Evolutionary conservation across 1,140 invertebrate genomes (phyloP).

Genomic region (Drosophila lowei): DNA sequence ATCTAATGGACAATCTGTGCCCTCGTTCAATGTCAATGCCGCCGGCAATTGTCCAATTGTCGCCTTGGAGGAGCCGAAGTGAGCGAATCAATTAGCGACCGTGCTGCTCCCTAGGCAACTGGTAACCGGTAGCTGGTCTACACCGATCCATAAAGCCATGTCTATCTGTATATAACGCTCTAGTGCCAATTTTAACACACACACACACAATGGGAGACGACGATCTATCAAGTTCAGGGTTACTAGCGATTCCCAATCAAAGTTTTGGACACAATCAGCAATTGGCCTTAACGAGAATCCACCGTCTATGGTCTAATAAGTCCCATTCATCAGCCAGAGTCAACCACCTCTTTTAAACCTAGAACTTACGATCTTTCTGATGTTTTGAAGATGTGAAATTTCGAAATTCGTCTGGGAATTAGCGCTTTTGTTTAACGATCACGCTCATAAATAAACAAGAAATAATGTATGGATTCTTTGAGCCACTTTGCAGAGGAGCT

Average conservation of each 20-base stretch:
- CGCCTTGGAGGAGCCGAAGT: constrained; percentile 41
- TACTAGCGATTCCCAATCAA: constrained; percentile 14
- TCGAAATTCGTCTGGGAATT: constrained; percentile 34
- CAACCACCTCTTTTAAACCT: constrained; percentile 6
- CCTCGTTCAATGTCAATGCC: constrained; percentile 41
- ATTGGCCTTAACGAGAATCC: constrained; percentile 36
- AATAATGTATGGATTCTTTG: background rate
- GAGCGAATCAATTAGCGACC: constrained; percentile 51
- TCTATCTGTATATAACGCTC: constrained; percentile 41
- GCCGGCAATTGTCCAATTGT: constrained; percentile 42
- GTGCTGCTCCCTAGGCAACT: constrained; percentile 39
- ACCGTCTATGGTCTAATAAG: constrained; percentile 24
- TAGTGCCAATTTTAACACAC: constrained; percentile 54
- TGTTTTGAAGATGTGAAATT: constrained; percentile 2
- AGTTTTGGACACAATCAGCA: constrained; percentile 7
- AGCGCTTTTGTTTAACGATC: constrained; percentile 9
- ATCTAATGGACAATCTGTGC: constrained; percentile 33
- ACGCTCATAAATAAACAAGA: constrained; percentile 37
- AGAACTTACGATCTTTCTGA: constrained; percentile 26
- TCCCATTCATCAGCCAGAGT: constrained; percentile 17
- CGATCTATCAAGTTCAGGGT: constrained; percentile 51
- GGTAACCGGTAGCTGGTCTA: constrained; percentile 38
- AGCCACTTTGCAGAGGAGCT: constrained; percentile 11
- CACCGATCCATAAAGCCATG: constrained; percentile 2
- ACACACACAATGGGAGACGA: constrained; percentile 15